Base-by-base conservation (phyloP, 1,140 invertebrate genomes). In the Drosophila lini region DNA sequence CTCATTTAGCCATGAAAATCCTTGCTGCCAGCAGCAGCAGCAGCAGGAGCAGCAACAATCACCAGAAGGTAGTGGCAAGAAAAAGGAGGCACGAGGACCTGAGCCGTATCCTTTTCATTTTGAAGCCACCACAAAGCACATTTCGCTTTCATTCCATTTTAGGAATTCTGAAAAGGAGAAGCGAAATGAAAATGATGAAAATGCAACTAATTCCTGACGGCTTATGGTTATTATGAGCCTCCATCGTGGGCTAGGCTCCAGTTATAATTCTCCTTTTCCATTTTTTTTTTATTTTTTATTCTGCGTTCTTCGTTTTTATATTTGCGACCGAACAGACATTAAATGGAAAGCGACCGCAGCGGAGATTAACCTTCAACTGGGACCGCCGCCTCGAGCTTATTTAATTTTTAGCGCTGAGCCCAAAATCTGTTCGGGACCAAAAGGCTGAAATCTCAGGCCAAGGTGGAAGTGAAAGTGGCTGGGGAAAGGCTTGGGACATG, bases 181-280 rank as follows among this genome's bases (percentile, higher is more conserved):
- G 57, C 58, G 44, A 81, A 82, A 82, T 78, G 80, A 82, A 83
- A 82, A 82, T 82, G 81, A 84, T 84, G 83, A 88, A 88, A 88
- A 88, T 88, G 84, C 84, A 88, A 89, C 84, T 88, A 88, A 88
- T 88, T 86, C 83, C 83, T 88, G 84, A 74, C 83, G 77, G 84
- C 83, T 88, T 88, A 88, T 68, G 80, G 73, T 88, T 89, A 80
- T 89, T 83, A 83, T 82, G 62, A 28, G 44, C 53, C 44, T 15
- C 52, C 28, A 31, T 55, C 42, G 38, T 41, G 62, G 55, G 48
- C 78, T 40, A 28, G 28, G 45, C 61, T 69, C 63, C 58, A 61
- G 59, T 69, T 71, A 76, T 64, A 76, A 76, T 80, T 82, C 74
- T 48, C 71, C 50, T 55, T 38, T 38, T 38, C 19, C 34, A 34